Evolutionary conservation across 2,113 vertebrate genomes (phyloP).

Genomic region (Grantiella picta): DNA sequence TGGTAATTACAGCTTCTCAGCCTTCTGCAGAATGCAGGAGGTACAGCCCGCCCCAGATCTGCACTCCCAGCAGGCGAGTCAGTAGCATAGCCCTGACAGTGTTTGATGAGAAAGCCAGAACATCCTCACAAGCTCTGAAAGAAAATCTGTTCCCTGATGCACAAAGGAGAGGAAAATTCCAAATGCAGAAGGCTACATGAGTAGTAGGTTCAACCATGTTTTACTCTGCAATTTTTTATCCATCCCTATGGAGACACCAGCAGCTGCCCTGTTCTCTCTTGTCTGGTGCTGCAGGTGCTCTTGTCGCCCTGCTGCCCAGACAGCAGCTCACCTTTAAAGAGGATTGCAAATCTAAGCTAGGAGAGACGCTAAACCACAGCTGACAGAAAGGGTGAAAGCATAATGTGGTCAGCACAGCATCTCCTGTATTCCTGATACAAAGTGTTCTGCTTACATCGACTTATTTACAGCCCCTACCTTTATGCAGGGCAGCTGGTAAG

Average conservation of each 20-base stretch:
- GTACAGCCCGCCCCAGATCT: not conserved
- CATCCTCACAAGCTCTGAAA: not conserved
- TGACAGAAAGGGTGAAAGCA: not conserved
- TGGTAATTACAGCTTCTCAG: not conserved
- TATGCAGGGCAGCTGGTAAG: too few relatives aligned
- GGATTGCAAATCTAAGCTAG: not conserved
- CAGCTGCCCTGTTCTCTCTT: accelerated
- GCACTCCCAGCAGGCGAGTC: not conserved
- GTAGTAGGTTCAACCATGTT: not conserved
- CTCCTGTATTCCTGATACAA: not conserved
- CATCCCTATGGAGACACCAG: not conserved
- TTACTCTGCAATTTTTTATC: not conserved
- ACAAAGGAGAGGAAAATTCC: not conserved
- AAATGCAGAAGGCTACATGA: not conserved
- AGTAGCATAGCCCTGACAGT: accelerated
- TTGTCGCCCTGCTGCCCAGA: not conserved
- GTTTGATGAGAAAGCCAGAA: not conserved
- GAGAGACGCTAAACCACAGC: not conserved
- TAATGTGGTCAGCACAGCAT: not conserved
- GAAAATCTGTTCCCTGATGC: not conserved
- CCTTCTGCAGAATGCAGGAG: not conserved
- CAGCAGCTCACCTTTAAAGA: not conserved
- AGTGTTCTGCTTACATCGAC: not conserved
- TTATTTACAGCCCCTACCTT: not conserved
- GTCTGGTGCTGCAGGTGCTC: not conserved